These are phyloP conservation scores for Galaxias olidus DNA, from an alignment of 2,797 vertebrate genomes.

Conservation along the genomic window DNA sequence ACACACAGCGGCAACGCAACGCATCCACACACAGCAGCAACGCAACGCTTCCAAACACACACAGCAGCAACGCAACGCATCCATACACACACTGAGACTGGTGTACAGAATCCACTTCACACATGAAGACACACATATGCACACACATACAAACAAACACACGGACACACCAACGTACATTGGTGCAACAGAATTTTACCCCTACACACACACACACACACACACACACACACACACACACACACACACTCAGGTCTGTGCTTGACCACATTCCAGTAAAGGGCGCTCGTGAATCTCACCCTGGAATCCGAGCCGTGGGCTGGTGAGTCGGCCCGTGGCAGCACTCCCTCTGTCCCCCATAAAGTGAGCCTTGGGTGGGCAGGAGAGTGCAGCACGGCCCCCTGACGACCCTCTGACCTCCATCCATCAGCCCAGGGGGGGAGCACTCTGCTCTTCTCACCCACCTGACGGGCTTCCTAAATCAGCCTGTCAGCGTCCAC, in stretches of 20 bases:
- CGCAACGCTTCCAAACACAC: no score
- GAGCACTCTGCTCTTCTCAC: conserved; percentile 39
- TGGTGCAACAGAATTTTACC: background rate
- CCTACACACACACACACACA: conserved; percentile 11
- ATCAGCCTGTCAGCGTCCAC: conserved; percentile 56
- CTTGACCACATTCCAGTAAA: conserved; percentile 74
- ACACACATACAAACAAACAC: background rate
- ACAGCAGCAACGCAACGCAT: no score
- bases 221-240: conserved; percentile 22
- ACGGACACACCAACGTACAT: background rate
- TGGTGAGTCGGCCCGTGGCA: conserved; percentile 64
- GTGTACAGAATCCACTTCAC: no score
- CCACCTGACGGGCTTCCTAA: conserved; percentile 44
- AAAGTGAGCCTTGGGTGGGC: conserved; percentile 76
- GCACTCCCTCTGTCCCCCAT: conserved; percentile 70
- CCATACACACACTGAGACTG: no score
- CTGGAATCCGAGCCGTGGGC: conserved; percentile 64
- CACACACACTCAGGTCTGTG: conserved; percentile 31
- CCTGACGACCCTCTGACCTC: conserved; percentile 67
- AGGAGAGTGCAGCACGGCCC: conserved; percentile 57
- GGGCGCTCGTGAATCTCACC: conserved; percentile 73
- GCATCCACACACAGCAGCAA: no score
- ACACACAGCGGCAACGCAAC: no score
- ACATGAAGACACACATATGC: background rate
- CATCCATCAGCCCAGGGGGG: conserved; percentile 74